Evolutionary conservation across 2,797 vertebrate species (phyloP).

Genomic region (Siniperca obscura): DNA sequence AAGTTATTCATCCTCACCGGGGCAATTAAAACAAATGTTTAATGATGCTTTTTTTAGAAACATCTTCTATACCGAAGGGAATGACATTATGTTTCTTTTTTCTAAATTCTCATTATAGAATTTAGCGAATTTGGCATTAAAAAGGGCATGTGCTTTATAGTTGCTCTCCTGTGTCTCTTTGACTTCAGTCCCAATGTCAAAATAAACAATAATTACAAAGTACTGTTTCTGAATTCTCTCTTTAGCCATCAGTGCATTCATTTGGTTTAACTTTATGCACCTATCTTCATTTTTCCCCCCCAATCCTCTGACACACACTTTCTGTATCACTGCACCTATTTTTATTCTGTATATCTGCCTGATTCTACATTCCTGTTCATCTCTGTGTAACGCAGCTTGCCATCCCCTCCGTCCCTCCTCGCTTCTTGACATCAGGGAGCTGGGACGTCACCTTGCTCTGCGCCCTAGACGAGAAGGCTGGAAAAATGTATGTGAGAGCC

Average conservation of each 20-base stretch:
- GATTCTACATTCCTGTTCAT: conserved; percentile 46
- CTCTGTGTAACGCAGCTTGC: conserved; percentile 77
- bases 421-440: conserved; percentile 89
- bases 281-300: conserved; percentile 8
- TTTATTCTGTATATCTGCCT: conserved; percentile 52
- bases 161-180: neutral
- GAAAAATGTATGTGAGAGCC: conserved; percentile 84
- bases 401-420: conserved; percentile 82
- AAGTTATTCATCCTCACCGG: conserved; percentile 11
- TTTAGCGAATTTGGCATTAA: neutral
- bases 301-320: conserved; percentile 39
- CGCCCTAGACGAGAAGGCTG: conserved; percentile 83
- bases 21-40: conserved; percentile 30
- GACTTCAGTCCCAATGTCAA: neutral
- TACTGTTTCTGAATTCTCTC: conserved; percentile 3
- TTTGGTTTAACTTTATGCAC: conserved; percentile 26
- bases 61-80: neutral
- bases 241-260: neutral
- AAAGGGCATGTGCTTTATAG: neutral
- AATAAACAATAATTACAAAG: conserved; percentile 22
- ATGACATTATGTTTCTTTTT: neutral
- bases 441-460: conserved; percentile 89
- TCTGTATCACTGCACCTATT: conserved; percentile 54
- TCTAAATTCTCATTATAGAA: neutral
- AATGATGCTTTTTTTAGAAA: conserved; percentile 2